Evolutionary conservation across 2,797 vertebrate species (phyloP).

Genomic region (Mustela erminea): DNA sequence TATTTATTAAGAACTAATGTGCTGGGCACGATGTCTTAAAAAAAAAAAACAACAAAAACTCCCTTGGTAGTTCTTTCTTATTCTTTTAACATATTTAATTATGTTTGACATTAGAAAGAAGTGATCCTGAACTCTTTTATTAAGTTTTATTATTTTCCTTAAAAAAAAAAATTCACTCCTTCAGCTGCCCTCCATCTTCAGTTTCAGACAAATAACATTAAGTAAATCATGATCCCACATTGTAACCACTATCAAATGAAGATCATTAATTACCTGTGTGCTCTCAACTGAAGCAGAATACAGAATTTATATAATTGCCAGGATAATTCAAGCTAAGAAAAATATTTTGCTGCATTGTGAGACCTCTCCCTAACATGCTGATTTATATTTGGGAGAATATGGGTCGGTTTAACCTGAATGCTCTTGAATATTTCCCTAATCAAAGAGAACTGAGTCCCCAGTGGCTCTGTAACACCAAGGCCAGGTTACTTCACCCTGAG

Average conservation of each 20-base stretch:
- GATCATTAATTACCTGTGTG: slow-evolving; percentile 51
- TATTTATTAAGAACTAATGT: not conserved
- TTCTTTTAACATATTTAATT: slow-evolving; percentile 23
- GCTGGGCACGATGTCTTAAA: not conserved
- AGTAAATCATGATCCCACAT: slow-evolving; percentile 41
- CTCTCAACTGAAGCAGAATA: slow-evolving; percentile 25
- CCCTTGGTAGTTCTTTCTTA: not conserved
- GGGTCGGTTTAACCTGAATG: not conserved
- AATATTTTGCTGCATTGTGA: not conserved
- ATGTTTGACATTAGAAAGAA: slow-evolving; percentile 44
- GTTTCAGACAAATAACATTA: slow-evolving; percentile 34
- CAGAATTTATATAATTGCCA: slow-evolving; percentile 48
- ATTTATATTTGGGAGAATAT: slow-evolving; percentile 31
- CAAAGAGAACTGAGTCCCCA: not conserved
- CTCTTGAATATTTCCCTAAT: slow-evolving; percentile 14
- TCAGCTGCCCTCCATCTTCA: not conserved
- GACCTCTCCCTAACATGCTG: not conserved
- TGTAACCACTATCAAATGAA: slow-evolving; percentile 39
- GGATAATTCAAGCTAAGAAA: slow-evolving; percentile 12
- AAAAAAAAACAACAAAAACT: slow-evolving; percentile 59
- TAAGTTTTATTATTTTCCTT: slow-evolving; percentile 4
- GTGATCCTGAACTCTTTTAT: not conserved
- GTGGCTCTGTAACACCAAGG: not conserved
- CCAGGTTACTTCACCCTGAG: not conserved
- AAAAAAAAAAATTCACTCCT: not conserved